These are phyloP conservation scores for Sclerodermus sp. DNA, from an alignment of 2,888 invertebrate species.

Conservation along the genomic window DNA sequence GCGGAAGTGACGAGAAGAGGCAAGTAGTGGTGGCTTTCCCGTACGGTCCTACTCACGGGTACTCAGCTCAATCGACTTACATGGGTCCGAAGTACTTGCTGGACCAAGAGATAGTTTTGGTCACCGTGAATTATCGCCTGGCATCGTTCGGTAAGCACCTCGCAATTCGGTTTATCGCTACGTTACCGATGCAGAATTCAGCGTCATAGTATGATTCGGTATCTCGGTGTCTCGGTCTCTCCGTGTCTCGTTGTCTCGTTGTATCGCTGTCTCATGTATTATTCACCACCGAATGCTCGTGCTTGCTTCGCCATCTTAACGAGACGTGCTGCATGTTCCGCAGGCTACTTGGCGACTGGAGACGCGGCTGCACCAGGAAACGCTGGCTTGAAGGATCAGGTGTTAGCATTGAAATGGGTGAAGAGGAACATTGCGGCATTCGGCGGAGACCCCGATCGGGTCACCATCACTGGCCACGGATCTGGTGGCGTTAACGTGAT, in stretches of 20 bases:
- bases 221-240: too few species aligned
- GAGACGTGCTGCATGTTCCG: neutral
- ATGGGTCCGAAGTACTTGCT: slow-evolving; percentile 67
- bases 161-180: too few species aligned
- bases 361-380: slow-evolving; percentile 68
- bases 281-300: too few species aligned
- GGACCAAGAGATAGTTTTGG: slow-evolving; percentile 68
- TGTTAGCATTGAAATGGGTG: slow-evolving; percentile 67
- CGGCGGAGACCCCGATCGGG: slow-evolving; percentile 67
- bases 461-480: slow-evolving; percentile 66
- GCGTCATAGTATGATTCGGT: too few species aligned
- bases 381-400: slow-evolving; percentile 71
- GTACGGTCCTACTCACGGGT: slow-evolving; percentile 66
- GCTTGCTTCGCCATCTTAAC: neutral
- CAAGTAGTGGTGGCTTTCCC: slow-evolving; percentile 70
- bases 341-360: slow-evolving; percentile 67
- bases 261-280: too few species aligned
- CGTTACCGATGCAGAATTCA: too few species aligned
- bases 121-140: slow-evolving; percentile 68
- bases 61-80: slow-evolving; percentile 63
- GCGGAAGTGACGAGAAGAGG: slow-evolving; percentile 15
- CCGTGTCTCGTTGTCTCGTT: too few species aligned
- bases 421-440: slow-evolving; percentile 66
- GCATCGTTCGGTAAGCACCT: slow-evolving; percentile 59
- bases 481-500: slow-evolving; percentile 55